Evolutionary conservation across 2,888 invertebrate species (phyloP).

Genomic region (Limnephilus rhombicus): DNA sequence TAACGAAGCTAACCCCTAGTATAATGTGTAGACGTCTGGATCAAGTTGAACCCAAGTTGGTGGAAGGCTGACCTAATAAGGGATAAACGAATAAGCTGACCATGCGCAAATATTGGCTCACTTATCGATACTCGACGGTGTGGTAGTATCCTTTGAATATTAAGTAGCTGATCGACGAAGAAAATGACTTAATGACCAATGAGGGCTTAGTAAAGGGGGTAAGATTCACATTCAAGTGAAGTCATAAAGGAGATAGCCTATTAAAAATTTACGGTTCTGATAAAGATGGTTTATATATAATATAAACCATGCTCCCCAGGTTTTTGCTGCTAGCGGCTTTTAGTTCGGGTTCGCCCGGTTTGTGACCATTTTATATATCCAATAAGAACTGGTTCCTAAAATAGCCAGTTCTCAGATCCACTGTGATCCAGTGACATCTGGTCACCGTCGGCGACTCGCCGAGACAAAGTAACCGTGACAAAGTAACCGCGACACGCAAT

Average conservation of each 20-base stretch:
- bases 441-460: no score
- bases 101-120: conserved; percentile 29
- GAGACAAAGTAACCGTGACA: no score
- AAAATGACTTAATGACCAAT: neutral
- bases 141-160: neutral
- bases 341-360: no score
- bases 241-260: neutral
- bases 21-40: neutral
- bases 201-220: neutral
- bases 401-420: no score
- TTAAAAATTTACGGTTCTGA: neutral
- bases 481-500: no score
- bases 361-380: no score
- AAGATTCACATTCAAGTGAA: neutral
- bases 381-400: no score
- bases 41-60: neutral
- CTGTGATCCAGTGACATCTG: no score
- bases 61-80: conserved; percentile 45
- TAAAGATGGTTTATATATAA: neutral
- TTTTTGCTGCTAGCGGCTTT: no score
- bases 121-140: conserved; percentile 17
- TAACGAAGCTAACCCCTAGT: neutral
- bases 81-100: conserved; percentile 49
- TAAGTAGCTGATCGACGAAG: neutral
- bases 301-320: neutral